Conservation (phyloP, 2,113 vertebrate species). For the Xenopus borealis region DNA sequence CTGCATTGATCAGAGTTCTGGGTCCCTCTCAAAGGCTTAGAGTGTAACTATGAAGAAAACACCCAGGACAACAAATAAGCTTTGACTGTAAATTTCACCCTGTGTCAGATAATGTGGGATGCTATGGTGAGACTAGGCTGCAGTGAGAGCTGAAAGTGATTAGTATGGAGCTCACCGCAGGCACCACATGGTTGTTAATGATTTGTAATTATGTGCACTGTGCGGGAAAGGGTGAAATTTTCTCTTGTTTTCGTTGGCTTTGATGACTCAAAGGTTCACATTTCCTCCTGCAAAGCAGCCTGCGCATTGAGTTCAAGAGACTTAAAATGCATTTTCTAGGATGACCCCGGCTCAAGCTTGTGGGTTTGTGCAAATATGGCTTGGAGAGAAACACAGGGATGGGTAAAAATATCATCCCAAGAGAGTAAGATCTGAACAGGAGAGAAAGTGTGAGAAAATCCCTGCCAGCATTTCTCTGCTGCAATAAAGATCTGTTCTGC, state of each 20-base stretch:
- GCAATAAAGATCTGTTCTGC: no score
- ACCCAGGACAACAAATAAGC: no score
- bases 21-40: no score
- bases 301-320: slow-evolving; percentile 52
- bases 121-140: no score
- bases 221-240: slow-evolving; percentile 18
- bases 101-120: no score
- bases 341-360: slow-evolving; percentile 42
- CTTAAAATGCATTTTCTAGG: slow-evolving; percentile 78
- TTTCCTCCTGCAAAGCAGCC: slow-evolving; percentile 33
- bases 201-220: slow-evolving; percentile 19
- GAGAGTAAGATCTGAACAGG: slow-evolving; percentile 4
- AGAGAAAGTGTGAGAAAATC: slow-evolving; percentile 36
- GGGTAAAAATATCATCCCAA: slow-evolving; percentile 49
- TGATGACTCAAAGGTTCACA: slow-evolving; percentile 21
- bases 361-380: slow-evolving; percentile 78
- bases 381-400: slow-evolving; percentile 45
- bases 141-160: no score
- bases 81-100: no score
- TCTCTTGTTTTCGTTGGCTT: slow-evolving; percentile 39
- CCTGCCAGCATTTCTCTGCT: slow-evolving; percentile 22
- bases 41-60: no score
- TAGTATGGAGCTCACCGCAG: neutral
- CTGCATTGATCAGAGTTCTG: no score
- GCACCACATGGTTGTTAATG: slow-evolving; percentile 29